Conservation (phyloP, 2,113 vertebrate species). For the Carlito syrichta region DNA sequence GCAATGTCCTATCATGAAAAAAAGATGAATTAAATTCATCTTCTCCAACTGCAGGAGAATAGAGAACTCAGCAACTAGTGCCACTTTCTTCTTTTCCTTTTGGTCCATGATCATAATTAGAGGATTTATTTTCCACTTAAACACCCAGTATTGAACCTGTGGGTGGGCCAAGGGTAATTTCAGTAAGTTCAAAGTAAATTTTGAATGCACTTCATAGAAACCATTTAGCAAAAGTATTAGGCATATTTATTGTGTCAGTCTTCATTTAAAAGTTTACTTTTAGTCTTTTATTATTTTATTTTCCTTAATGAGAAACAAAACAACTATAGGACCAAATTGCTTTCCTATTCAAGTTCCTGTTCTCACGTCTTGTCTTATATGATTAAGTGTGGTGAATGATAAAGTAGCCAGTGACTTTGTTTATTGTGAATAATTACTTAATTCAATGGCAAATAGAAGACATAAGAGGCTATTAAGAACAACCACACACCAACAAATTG, state of each 20-base stretch:
- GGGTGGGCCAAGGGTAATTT: background rate
- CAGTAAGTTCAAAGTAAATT: background rate
- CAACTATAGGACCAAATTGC: background rate
- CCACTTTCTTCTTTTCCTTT: background rate
- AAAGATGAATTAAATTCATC: background rate
- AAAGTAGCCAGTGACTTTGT: background rate
- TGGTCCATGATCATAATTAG: background rate
- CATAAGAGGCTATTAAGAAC: too few species aligned
- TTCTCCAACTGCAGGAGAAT: background rate
- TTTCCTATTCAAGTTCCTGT: background rate
- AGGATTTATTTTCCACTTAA: constrained; percentile 23
- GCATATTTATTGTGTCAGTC: background rate
- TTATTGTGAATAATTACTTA: background rate
- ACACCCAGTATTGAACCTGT: background rate
- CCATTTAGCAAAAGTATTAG: background rate
- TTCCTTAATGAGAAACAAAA: constrained; percentile 3
- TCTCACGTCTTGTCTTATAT: background rate
- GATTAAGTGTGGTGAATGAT: background rate
- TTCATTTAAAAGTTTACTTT: background rate
- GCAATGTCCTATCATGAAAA: background rate
- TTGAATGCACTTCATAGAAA: background rate
- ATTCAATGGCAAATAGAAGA: background rate
- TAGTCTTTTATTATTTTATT: background rate
- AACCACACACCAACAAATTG: too few species aligned
- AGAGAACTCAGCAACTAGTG: background rate